phyloP scores from a whole-genome alignment of 1,140 invertebrate species.

The Chironomus striatipennis region DNA sequence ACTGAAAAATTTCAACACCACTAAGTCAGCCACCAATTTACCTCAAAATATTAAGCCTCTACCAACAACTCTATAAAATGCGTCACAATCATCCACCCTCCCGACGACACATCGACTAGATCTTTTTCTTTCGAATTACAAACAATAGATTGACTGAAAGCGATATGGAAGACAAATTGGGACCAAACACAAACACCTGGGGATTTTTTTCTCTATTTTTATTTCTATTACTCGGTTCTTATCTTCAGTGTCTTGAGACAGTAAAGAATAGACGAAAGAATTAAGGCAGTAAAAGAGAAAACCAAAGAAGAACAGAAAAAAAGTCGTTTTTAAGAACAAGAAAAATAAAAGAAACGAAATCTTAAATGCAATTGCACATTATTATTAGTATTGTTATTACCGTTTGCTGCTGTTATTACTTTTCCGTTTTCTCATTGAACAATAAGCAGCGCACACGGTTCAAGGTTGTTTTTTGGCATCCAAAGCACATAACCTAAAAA shows the following conservation, averaged over 20 bases:
- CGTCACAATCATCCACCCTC: background rate
- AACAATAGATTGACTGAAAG: slow-evolving; percentile 6
- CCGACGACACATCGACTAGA: background rate
- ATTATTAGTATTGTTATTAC: background rate
- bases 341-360: too few species aligned
- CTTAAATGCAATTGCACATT: slow-evolving; percentile 3
- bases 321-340: too few species aligned
- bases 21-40: too few species aligned
- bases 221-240: background rate
- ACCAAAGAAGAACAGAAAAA: too few species aligned
- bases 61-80: too few species aligned
- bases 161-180: background rate
- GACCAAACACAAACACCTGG: slow-evolving; percentile 5
- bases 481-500: background rate
- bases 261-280: background rate
- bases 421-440: background rate
- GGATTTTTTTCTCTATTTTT: background rate
- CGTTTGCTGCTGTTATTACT: background rate
- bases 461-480: slow-evolving; percentile 7
- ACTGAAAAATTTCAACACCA: too few species aligned
- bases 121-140: background rate
- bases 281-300: too few species aligned
- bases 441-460: background rate
- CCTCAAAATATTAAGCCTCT: too few species aligned
- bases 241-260: background rate